Evolutionary conservation across 1,140 invertebrate species (phyloP).

Genomic region (Lordiphosa clarofinis): DNA sequence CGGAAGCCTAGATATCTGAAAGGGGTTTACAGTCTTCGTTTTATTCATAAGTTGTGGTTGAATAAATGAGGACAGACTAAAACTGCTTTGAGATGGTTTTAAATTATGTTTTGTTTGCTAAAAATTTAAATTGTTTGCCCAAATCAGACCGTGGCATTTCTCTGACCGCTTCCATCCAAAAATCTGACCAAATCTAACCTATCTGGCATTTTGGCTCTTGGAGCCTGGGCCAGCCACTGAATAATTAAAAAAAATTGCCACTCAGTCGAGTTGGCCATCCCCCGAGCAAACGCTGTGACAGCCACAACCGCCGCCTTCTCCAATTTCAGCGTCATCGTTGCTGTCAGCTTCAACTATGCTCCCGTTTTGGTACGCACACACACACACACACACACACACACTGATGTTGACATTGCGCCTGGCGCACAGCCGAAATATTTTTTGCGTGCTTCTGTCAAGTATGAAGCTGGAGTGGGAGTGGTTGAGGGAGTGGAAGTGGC

Average conservation of each 20-base stretch:
- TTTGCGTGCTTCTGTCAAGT: constrained; percentile 12
- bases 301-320: constrained; percentile 41
- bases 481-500: too few species aligned
- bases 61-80: too few species aligned
- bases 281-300: constrained; percentile 55
- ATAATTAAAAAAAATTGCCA: constrained; percentile 69
- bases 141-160: too few species aligned
- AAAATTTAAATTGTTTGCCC: too few species aligned
- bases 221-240: constrained; percentile 37
- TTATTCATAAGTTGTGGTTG: too few species aligned
- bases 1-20: too few species aligned
- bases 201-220: too few species aligned
- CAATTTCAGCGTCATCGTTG: constrained; percentile 33
- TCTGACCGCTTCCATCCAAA: background rate
- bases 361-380: constrained; percentile 32
- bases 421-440: constrained; percentile 55
- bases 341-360: constrained; percentile 72
- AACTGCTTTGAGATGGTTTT: too few species aligned
- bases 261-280: constrained; percentile 31
- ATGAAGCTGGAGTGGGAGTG: too few species aligned
- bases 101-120: too few species aligned
- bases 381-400: constrained; percentile 8
- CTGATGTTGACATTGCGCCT: constrained; percentile 67
- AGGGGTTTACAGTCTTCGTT: too few species aligned
- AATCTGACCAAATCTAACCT: constrained; percentile 32